Evolutionary conservation across 2,797 vertebrate genomes (phyloP).

Genomic region (Mallotus villosus): DNA sequence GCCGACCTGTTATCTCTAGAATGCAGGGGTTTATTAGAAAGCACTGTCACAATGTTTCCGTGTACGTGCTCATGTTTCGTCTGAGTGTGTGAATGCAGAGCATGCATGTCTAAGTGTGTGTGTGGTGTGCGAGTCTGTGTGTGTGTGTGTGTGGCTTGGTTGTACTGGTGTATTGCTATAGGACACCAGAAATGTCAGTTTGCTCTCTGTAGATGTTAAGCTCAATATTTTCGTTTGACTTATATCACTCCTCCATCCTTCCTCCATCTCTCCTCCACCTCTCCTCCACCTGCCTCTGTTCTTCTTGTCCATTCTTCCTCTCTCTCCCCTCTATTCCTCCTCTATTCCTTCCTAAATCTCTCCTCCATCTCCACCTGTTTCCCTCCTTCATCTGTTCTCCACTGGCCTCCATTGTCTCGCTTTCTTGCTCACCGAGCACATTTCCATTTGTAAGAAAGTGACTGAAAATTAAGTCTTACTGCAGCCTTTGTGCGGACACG

Average conservation of each 20-base stretch:
- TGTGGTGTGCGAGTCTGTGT: not conserved
- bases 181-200: not conserved
- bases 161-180: not conserved
- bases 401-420: not conserved
- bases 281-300: not conserved
- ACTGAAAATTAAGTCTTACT: slow-evolving; percentile 6
- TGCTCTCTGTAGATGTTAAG: not conserved
- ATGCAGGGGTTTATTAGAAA: slow-evolving; percentile 43
- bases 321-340: not conserved
- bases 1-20: slow-evolving; percentile 43
- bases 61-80: not conserved
- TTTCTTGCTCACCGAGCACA: not conserved
- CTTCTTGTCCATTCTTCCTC: not conserved
- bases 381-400: not conserved
- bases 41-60: not conserved
- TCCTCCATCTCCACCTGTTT: not conserved
- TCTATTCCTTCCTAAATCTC: not conserved
- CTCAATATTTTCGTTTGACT: not conserved
- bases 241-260: slow-evolving; percentile 5
- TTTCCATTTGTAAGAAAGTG: not conserved
- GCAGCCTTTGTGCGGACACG: not conserved
- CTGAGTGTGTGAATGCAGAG: too few relatives aligned
- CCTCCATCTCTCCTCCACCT: slow-evolving; percentile 13
- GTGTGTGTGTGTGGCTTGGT: not conserved
- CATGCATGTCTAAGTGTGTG: too few relatives aligned